Evolutionary conservation across 2,888 invertebrate species (phyloP).

Genomic region (Panopea generosa): DNA sequence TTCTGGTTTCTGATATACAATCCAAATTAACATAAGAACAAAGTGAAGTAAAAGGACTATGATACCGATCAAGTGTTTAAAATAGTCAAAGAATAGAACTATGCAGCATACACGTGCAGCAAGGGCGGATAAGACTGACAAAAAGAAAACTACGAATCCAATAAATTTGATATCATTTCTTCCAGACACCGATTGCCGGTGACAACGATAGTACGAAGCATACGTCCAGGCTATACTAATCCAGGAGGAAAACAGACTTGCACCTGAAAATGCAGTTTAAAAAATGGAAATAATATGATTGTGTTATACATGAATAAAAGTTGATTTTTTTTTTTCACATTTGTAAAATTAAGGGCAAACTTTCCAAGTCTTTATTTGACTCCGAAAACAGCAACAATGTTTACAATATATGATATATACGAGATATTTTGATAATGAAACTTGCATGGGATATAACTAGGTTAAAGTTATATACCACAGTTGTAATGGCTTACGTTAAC

Average conservation of each 20-base stretch:
- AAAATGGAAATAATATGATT: neutral
- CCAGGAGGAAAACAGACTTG: constrained; percentile 41
- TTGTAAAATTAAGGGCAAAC: too few relatives aligned
- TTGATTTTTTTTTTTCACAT: too few relatives aligned
- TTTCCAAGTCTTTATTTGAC: too few relatives aligned
- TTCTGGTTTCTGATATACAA: constrained; percentile 29
- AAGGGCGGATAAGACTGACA: constrained; percentile 25
- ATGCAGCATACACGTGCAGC: constrained; percentile 28
- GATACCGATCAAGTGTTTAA: constrained; percentile 21
- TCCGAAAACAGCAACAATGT: too few relatives aligned
- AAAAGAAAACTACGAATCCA: constrained; percentile 24
- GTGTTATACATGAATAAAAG: too few relatives aligned
- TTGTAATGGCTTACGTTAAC: too few relatives aligned
- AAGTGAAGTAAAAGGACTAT: constrained; percentile 10
- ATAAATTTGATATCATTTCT: constrained; percentile 23
- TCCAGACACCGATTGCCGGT: constrained; percentile 20
- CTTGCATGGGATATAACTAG: too few relatives aligned
- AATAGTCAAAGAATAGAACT: constrained; percentile 26
- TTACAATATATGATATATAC: too few relatives aligned
- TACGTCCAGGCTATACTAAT: constrained; percentile 51
- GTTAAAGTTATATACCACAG: too few relatives aligned
- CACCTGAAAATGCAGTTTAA: constrained; percentile 11
- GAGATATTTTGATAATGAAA: too few relatives aligned
- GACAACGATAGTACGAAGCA: constrained; percentile 38
- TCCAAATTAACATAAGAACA: constrained; percentile 32